Evolutionary conservation across 1,140 invertebrate species (phyloP).

Genomic region (Zaprionus tsacasi): DNA sequence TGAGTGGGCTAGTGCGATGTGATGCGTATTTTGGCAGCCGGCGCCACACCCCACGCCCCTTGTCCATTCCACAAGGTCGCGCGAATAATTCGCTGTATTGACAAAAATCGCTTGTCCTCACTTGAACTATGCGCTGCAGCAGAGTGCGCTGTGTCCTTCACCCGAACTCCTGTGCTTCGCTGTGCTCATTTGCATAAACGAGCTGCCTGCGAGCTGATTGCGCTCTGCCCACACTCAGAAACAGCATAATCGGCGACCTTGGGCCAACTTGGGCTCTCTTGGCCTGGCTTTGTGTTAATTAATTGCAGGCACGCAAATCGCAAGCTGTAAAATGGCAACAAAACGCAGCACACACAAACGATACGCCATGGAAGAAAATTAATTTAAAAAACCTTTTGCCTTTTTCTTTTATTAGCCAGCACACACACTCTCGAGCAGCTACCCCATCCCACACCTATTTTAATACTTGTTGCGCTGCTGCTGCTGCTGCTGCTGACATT

Average conservation of each 20-base stretch:
- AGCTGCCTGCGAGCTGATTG: not conserved
- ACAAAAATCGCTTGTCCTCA: constrained; percentile 5
- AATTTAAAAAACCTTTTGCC: constrained; percentile 50
- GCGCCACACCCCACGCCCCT: not conserved
- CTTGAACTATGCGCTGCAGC: not conserved
- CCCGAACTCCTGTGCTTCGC: not conserved
- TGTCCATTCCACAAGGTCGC: not conserved
- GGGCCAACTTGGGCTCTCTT: not conserved
- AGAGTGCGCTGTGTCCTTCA: not conserved
- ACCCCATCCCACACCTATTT: not conserved
- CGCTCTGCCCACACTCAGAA: not conserved
- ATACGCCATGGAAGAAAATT: constrained; percentile 3
- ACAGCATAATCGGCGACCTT: constrained; percentile 15
- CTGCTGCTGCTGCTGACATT: not conserved
- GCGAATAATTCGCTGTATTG: not conserved
- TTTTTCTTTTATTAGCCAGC: constrained; percentile 10
- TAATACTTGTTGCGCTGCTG: constrained; percentile 56
- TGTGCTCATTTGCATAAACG: not conserved
- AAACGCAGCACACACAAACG: constrained; percentile 9
- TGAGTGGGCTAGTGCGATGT: no score
- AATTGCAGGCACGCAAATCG: constrained; percentile 63
- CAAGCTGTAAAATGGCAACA: constrained; percentile 35
- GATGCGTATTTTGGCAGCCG: constrained; percentile 1
- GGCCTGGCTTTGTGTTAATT: constrained; percentile 55
- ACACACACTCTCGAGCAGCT: not conserved